Evolutionary conservation across 2,113 vertebrate species (phyloP), one percentile per base, ranked within the genome.

Genomic region (Muntiacus reevesi): DNA sequence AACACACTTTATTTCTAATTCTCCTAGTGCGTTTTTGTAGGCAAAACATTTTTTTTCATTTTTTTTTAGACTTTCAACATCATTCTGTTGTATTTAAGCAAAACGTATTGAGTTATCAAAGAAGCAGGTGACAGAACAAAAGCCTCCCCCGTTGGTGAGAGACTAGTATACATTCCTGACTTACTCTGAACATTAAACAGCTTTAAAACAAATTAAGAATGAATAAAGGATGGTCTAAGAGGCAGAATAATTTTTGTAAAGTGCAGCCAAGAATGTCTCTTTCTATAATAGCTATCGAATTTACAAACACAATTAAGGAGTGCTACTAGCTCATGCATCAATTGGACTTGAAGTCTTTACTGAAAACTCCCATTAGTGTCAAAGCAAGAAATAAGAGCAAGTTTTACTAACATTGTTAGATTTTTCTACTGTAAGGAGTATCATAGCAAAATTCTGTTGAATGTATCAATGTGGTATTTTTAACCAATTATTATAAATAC

Each of bases 251-350:
- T 82, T 97, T 98, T 96, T 97, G 88, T 96, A 82, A 97, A 97
- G 45, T 96, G 60, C 67, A 97, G 76, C 60, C 88, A 95, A 88
- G 94, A 96, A 96, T 95, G 94, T 96, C 96, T 98, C 59, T 94
- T 96, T 98, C 92, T 96, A 93, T 96, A 98, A 97, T 96, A 96
- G 97, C 97, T 94, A 96, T 96, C 97, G 95, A 96, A 98, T 98
- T 98, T 97, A 98, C 90, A 98, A 98, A 98, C 96, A 98, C 96
- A 97, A 98, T 98, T 97, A 97, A 97, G 92, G 82, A 95, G 55
- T 84, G 60, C n/a, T 74, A 91, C 97, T 30, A 86, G 45, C 88
- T 98, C 92, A 98, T 98, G 45, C 45, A 97, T 98, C 98, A 98
- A 10, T 50, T 97, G 96, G 87, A 97, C 50, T 84, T 95, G 95